Percentiles rank a stretch among this genome's conserved stretches.
Evolutionary conservation across 2,113 vertebrate genomes (phyloP).

Genomic region (Craseonycteris thonglongyai): DNA sequence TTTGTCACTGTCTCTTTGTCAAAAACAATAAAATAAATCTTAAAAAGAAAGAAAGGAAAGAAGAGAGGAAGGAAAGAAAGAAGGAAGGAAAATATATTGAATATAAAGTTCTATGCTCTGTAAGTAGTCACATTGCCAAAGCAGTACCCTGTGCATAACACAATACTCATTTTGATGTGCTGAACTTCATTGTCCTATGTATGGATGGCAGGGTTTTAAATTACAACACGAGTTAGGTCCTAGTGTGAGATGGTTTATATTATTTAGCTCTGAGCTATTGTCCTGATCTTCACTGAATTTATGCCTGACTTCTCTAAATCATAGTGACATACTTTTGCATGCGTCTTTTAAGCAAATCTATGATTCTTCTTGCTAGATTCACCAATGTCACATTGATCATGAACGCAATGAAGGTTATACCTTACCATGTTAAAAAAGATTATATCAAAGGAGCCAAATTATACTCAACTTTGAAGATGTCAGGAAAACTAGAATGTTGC

Average conservation of each 20-base stretch:
- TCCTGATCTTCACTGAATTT: neutral
- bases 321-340: neutral
- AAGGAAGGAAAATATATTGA: no score
- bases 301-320: constrained; percentile 39
- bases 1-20: no score
- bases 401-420: neutral
- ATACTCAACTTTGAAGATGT: neutral
- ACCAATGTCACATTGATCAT: neutral
- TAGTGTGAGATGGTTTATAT: constrained; percentile 19
- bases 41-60: no score
- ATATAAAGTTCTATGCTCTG: neutral
- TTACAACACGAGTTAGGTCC: constrained; percentile 42
- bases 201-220: neutral
- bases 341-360: constrained; percentile 10
- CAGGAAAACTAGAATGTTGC: neutral
- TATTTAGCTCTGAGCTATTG: constrained; percentile 47
- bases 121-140: neutral
- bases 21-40: no score
- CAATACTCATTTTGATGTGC: constrained; percentile 37
- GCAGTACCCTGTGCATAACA: neutral
- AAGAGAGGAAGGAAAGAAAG: no score
- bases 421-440: constrained; percentile 2
- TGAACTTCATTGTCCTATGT: constrained; percentile 37
- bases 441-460: neutral
- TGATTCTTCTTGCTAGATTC: neutral